Percentiles rank a stretch among this genome's conserved stretches.
Conservation (phyloP, 2,113 vertebrate species). For the Rhinoderma darwinii region DNA sequence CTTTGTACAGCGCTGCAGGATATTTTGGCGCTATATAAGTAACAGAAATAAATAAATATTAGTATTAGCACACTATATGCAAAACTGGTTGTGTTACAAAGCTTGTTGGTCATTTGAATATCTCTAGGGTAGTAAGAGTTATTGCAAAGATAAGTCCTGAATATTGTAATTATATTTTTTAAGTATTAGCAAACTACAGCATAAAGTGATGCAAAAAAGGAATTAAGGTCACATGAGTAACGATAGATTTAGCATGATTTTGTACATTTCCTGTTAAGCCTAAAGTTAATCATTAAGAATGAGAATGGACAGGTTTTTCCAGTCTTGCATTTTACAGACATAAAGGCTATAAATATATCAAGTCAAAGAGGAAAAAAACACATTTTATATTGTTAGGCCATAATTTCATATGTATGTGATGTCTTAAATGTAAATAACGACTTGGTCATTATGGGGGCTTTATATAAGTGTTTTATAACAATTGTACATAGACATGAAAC, state of each 20-base stretch:
- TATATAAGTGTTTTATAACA: background rate
- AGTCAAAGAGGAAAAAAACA: background rate
- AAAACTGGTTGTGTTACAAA: background rate
- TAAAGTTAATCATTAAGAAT: background rate
- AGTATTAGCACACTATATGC: background rate
- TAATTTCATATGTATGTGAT: background rate
- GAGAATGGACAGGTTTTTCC: background rate
- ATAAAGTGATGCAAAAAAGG: background rate
- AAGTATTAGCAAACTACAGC: background rate
- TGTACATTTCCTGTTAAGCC: background rate
- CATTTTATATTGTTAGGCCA: background rate
- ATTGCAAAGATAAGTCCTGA: background rate
- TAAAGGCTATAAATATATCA: background rate
- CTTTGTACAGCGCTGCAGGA: too few species aligned
- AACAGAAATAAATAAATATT: too few species aligned
- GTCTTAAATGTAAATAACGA: background rate
- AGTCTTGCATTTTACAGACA: background rate
- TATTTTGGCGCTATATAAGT: too few species aligned
- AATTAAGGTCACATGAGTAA: background rate
- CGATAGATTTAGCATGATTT: background rate
- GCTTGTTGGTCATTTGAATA: conserved; percentile 21
- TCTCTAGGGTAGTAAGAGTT: conserved; percentile 52
- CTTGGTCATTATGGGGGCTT: background rate
- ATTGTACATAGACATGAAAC: background rate
- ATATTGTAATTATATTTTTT: background rate